phyloP scores from a whole-genome alignment of 2,113 vertebrate genomes.

The Chaetodon auriga region DNA sequence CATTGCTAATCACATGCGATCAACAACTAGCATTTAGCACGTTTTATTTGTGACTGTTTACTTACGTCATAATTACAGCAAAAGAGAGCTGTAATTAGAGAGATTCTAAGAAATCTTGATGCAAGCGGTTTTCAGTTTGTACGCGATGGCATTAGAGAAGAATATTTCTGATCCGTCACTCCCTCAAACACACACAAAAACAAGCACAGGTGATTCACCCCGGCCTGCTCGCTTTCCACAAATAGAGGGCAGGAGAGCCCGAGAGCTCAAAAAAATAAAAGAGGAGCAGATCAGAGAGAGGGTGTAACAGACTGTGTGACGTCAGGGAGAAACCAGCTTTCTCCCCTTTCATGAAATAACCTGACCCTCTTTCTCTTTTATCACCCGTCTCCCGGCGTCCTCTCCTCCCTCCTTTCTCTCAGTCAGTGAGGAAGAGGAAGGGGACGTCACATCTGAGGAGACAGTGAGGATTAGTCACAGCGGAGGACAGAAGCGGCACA shows the following conservation, averaged over 20 bases:
- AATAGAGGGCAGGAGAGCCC: background rate
- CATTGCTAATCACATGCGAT: background rate
- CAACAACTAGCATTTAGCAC: background rate
- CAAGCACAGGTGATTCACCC: conserved; percentile 26
- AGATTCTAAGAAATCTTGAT: background rate
- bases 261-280: background rate
- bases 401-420: background rate
- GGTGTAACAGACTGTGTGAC: background rate
- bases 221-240: conserved; percentile 47
- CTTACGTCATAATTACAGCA: background rate
- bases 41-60: background rate
- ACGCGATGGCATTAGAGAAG: background rate
- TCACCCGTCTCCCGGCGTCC: background rate
- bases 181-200: background rate
- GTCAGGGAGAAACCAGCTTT: background rate
- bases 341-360: background rate
- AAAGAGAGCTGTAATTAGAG: background rate
- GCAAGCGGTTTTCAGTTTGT: background rate
- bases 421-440: background rate
- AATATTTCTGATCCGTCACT: background rate
- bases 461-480: conserved; percentile 3
- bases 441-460: background rate
- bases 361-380: conserved; percentile 2
- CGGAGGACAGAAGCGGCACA: background rate
- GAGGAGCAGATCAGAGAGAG: background rate